phyloP scores from a whole-genome alignment of 2,888 invertebrate genomes.

The Chrysomela aeneicollis region DNA sequence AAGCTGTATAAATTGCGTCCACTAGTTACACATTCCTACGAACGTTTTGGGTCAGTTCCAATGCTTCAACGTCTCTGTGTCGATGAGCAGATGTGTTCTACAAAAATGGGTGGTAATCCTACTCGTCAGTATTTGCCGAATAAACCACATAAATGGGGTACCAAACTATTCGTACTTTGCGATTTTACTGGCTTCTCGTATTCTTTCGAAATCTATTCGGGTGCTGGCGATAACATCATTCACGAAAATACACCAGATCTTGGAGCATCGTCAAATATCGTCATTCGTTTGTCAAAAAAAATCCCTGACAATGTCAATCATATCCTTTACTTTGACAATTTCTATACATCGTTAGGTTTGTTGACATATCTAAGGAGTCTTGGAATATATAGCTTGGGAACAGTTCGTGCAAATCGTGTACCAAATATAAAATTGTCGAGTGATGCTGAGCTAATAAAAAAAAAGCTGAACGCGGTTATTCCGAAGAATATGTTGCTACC shows the following conservation, averaged over 20 bases:
- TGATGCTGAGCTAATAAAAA: too few species aligned
- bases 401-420: slow-evolving; percentile 1
- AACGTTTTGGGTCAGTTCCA: too few species aligned
- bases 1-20: neutral
- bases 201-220: neutral
- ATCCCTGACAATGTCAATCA: neutral
- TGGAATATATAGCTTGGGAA: slow-evolving; percentile 6
- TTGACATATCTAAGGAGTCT: neutral
- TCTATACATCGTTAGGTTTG: slow-evolving; percentile 1
- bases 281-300: too few species aligned
- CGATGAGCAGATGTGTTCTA: too few species aligned
- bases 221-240: neutral
- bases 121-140: too few species aligned
- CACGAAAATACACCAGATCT: too few species aligned
- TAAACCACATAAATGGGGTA: too few species aligned
- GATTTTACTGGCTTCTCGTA: neutral
- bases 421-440: neutral
- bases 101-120: neutral
- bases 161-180: too few species aligned
- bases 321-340: neutral
- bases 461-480: neutral
- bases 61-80: slow-evolving; percentile 4
- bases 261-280: too few species aligned
- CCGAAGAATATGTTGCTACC: neutral
- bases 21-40: too few species aligned